These are phyloP conservation scores for Pocillopora verrucosa DNA, from an alignment of 64 coral and sea anemone genomes.

Conservation along the genomic window DNA sequence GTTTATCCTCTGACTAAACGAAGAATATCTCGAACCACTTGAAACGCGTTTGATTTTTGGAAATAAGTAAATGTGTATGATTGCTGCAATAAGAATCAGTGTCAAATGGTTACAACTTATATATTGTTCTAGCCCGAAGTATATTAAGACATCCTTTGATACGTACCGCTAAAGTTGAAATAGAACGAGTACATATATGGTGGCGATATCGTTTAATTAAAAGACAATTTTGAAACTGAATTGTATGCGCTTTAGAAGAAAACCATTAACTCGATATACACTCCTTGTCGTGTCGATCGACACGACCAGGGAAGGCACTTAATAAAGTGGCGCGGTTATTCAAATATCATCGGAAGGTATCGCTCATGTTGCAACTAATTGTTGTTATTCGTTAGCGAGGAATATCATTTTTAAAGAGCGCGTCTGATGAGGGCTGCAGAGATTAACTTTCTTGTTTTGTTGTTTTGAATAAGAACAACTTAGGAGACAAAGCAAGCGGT, in stretches of 20 bases:
- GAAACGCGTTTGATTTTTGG: neutral
- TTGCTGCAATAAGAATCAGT: neutral
- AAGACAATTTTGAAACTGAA: neutral
- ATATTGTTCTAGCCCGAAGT: neutral
- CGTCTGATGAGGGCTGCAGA: neutral
- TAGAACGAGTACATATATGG: too few relatives aligned
- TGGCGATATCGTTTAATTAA: constrained; percentile 1
- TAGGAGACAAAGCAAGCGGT: neutral
- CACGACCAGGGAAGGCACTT: constrained; percentile 6
- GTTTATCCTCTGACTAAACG: neutral
- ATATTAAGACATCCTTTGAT: constrained; percentile 5
- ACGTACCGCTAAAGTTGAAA: neutral
- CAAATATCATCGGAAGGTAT: constrained; percentile 32
- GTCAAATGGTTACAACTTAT: neutral
- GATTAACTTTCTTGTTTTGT: neutral
- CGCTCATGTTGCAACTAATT: constrained; percentile 16
- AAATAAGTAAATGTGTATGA: neutral
- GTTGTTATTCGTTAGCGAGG: neutral
- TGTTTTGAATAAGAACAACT: neutral
- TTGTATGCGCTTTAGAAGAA: neutral
- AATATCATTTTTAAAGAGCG: neutral
- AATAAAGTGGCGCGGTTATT: constrained; percentile 17
- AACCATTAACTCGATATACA: neutral
- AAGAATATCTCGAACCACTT: neutral
- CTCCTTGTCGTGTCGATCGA: neutral